Conservation (phyloP, 2,113 vertebrate species). For the Ophthalmotilapia sp. region DNA sequence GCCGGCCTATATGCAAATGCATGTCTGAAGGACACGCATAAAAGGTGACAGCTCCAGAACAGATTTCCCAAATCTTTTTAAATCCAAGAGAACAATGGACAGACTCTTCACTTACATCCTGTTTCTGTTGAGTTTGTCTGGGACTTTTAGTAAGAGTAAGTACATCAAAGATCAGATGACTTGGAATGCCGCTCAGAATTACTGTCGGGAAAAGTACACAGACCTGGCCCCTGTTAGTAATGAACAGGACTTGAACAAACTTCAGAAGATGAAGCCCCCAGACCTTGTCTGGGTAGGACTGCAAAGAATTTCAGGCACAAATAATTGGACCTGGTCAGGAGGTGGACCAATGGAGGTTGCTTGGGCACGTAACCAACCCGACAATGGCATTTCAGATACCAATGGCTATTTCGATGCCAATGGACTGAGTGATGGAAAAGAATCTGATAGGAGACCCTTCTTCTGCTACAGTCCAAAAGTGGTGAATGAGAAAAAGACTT, state of each 20-base stretch:
- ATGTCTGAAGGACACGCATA: not conserved
- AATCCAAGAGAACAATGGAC: not conserved
- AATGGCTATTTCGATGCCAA: accelerated
- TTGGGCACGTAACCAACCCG: accelerated
- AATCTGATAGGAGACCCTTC: accelerated
- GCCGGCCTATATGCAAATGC: not conserved
- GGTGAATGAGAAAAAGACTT: constrained; percentile 19
- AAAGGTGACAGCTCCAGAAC: not conserved
- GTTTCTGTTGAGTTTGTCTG: not conserved
- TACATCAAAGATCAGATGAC: accelerated
- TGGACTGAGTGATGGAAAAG: not conserved
- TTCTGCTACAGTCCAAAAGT: constrained; percentile 11
- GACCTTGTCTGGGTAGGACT: not conserved
- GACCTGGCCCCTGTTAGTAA: constrained; percentile 26
- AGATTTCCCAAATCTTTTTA: not conserved
- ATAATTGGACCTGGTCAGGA: constrained; percentile 20
- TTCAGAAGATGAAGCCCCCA: accelerated
- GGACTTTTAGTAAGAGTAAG: not conserved
- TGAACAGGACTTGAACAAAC: accelerated
- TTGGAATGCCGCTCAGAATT: not conserved
- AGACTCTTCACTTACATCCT: not conserved
- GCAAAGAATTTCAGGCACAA: accelerated
- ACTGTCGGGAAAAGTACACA: not conserved
- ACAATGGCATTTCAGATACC: accelerated
- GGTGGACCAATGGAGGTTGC: not conserved